These are phyloP conservation scores for Chloroceryle aenea DNA, from an alignment of 2,113 vertebrate species.

Conservation along the genomic window DNA sequence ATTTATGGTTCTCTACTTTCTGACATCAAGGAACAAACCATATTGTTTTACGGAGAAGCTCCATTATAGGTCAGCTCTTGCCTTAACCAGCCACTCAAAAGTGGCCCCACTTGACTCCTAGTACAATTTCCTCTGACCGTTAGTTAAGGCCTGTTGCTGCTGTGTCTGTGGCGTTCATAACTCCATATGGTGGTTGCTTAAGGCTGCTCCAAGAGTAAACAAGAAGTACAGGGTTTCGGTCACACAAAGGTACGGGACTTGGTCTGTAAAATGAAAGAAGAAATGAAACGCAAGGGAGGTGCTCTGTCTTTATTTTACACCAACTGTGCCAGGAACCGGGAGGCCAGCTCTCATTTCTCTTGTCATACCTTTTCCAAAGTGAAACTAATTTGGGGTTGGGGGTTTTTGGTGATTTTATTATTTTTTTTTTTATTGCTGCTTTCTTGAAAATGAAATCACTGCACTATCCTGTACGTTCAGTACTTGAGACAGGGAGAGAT, in stretches of 20 bases:
- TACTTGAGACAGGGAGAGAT: not conserved
- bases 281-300: not conserved
- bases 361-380: not conserved
- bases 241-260: not conserved
- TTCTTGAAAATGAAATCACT: not conserved
- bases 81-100: constrained; percentile 16
- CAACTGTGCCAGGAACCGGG: not conserved
- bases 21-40: not conserved
- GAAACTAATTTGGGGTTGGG: not conserved
- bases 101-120: constrained; percentile 18
- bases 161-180: not conserved
- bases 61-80: not conserved
- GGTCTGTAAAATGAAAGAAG: not conserved
- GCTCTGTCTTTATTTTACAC: not conserved
- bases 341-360: not conserved
- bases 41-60: not conserved
- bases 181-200: constrained; percentile 60
- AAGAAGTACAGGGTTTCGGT: not conserved
- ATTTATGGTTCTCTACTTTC: not conserved
- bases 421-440: not conserved
- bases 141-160: constrained; percentile 48
- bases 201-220: constrained; percentile 52
- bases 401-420: not conserved
- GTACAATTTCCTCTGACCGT: constrained; percentile 11
- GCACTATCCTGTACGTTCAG: not conserved